Evolutionary conservation across 2,797 vertebrate species (phyloP), one percentile per base, ranked within the genome.

Genomic region (Ctenosaura bakeri): DNA sequence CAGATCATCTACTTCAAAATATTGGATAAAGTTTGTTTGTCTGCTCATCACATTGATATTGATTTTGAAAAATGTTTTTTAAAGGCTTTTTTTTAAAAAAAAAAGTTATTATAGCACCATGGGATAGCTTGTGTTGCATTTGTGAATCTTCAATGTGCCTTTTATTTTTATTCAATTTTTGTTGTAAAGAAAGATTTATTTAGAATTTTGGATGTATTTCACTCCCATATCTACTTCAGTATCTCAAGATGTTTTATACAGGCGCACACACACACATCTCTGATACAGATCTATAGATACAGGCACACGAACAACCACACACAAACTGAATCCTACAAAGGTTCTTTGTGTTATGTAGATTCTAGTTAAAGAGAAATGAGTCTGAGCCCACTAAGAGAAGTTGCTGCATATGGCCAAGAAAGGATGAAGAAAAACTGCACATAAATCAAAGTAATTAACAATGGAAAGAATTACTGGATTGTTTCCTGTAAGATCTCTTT

Each of bases 101-200:
- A 74, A 12, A 2, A 69, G 81, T 24, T 69, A 54, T 13, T 46
- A 0, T 0, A 24, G 91, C 6, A 9, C 26, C 10, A 26, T 86
- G 56, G 35, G 35, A 79, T 14, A 85, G 87, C 38, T 3, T 91
- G 74, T 35, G 79, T 91, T 94, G 85, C 71, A 16, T 94, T 93
- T 93, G 92, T 88, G 42, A 92, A 88, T 90, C 88, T 90, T 13
- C 84, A 38, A 89, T 95, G 91, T 92, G 29, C 79, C 92, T 85
- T 32, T 66, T 69, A 1, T 5, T 76, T 79, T 79, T 12, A 80
- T 59, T 81, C 59, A 4, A 38, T 38, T 69, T 66, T 74, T 88
- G 14, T 59, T 56, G 54, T 9, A 8, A 86, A 92, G n/a, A 88
- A 81, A 92, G 90, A 86, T 91, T 56, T 88, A 4, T 8, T 80